Evolutionary conservation across 2,797 vertebrate species (phyloP).

Genomic region (Bradypodion pumilum): DNA sequence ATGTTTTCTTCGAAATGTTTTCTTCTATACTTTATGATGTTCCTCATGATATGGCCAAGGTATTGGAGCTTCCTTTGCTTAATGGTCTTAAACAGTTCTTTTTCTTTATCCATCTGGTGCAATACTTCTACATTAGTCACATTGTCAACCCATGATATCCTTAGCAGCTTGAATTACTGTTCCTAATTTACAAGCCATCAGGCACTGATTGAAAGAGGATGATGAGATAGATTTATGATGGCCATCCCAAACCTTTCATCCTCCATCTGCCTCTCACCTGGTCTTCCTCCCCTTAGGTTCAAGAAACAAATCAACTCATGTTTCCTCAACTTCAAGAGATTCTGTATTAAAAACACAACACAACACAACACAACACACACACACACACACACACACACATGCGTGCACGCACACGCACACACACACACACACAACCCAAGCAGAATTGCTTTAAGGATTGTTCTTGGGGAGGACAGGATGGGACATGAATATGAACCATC

Average conservation of each 20-base stretch:
- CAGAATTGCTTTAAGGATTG: constrained; percentile 51
- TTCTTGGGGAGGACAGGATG: constrained; percentile 60
- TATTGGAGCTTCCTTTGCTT: too few relatives aligned
- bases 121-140: too few relatives aligned
- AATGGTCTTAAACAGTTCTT: too few relatives aligned
- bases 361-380: too few relatives aligned
- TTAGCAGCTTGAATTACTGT: constrained; percentile 53
- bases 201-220: constrained; percentile 44
- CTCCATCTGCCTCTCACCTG: neutral
- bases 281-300: constrained; percentile 1
- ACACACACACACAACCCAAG: constrained; percentile 19
- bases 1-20: too few relatives aligned
- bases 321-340: constrained; percentile 52
- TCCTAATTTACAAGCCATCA: constrained; percentile 61
- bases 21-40: too few relatives aligned
- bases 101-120: too few relatives aligned
- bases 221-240: constrained; percentile 43
- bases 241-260: neutral
- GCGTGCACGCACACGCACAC: too few relatives aligned
- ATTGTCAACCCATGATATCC: too few relatives aligned
- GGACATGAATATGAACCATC: constrained; percentile 56
- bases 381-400: too few relatives aligned
- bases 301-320: constrained; percentile 49
- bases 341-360: constrained; percentile 36
- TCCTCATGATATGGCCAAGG: too few relatives aligned